A percentile compares a stretch with the other conserved stretches of the same genome.
Conservation (phyloP, 64 coral and sea anemone genomes). For the Exaiptasia diaphana region DNA sequence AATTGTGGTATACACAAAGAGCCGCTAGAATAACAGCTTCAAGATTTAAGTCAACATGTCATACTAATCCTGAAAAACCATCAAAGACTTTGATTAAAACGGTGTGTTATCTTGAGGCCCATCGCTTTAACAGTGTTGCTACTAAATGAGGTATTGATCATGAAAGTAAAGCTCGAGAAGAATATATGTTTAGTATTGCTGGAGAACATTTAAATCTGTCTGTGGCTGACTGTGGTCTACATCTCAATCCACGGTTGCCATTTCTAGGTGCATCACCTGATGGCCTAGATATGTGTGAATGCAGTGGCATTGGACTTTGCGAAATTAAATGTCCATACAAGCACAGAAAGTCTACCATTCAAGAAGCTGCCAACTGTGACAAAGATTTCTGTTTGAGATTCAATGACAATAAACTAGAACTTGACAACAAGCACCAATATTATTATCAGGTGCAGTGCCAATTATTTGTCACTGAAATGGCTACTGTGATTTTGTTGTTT, state of each 20-base stretch:
- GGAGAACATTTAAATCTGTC: conserved; percentile 3
- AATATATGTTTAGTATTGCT: background rate
- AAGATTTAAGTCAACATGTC: background rate
- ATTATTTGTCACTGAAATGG: too few species aligned
- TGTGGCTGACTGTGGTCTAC: conserved; percentile 14
- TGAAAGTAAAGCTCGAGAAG: conserved; percentile 5
- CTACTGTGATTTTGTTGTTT: too few species aligned
- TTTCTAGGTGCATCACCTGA: conserved; percentile 46
- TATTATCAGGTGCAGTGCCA: too few species aligned
- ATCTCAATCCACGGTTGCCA: conserved; percentile 27
- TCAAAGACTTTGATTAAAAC: conserved; percentile 15
- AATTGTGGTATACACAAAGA: conserved; percentile 27
- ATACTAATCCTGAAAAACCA: conserved; percentile 2
- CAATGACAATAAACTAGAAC: background rate
- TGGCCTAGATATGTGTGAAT: background rate
- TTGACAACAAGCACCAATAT: background rate
- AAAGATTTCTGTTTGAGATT: background rate
- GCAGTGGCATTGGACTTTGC: conserved; percentile 1
- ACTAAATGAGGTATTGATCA: conserved; percentile 19
- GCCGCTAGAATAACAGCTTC: conserved; percentile 25
- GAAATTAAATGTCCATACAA: conserved; percentile 26
- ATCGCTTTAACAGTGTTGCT: conserved; percentile 33
- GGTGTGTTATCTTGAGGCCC: conserved; percentile 29
- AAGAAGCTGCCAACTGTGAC: background rate
- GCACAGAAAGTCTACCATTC: background rate